A percentile compares a stretch with the other conserved stretches of the same genome.
These are phyloP conservation scores for Mallotus villosus DNA, from an alignment of 2,797 vertebrate species.

Conservation along the genomic window DNA sequence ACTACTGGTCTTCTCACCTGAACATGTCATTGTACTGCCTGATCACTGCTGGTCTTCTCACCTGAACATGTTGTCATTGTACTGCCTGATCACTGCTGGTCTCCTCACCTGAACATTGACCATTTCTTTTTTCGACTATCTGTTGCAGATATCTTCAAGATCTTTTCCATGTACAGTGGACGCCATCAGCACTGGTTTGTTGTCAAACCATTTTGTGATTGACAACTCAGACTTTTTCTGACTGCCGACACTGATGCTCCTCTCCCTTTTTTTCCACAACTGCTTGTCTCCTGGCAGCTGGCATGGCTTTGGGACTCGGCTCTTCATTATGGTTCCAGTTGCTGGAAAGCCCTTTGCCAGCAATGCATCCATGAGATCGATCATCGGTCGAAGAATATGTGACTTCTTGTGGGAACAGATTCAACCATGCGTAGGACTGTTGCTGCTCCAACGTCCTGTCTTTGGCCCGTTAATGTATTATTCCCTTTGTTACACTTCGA, in stretches of 20 bases:
- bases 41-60: too few species aligned
- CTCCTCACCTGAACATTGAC: conserved; percentile 35
- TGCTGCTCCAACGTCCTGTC: conserved; percentile 12
- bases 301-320: conserved; percentile 23
- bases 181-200: conserved; percentile 34
- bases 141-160: conserved; percentile 27
- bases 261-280: conserved; percentile 25
- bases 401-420: conserved; percentile 24
- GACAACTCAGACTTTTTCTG: conserved; percentile 21
- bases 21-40: too few species aligned
- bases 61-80: conserved; percentile 45
- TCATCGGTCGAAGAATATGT: conserved; percentile 40
- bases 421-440: conserved; percentile 29
- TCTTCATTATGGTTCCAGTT: conserved; percentile 24
- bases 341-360: conserved; percentile 24
- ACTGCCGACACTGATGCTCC: conserved; percentile 23
- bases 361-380: conserved; percentile 27
- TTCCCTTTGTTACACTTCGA: conserved; percentile 36
- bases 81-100: conserved; percentile 35
- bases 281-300: conserved; percentile 18
- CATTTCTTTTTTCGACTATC: conserved; percentile 42
- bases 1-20: too few species aligned
- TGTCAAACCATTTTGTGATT: conserved; percentile 38
- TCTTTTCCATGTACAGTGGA: conserved; percentile 28
- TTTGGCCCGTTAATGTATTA: conserved; percentile 27